A percentile compares a stretch with the other conserved stretches of the same genome.
Evolutionary conservation across 1,140 invertebrate genomes (phyloP).

Genomic region (Heliconius hewitsoni): DNA sequence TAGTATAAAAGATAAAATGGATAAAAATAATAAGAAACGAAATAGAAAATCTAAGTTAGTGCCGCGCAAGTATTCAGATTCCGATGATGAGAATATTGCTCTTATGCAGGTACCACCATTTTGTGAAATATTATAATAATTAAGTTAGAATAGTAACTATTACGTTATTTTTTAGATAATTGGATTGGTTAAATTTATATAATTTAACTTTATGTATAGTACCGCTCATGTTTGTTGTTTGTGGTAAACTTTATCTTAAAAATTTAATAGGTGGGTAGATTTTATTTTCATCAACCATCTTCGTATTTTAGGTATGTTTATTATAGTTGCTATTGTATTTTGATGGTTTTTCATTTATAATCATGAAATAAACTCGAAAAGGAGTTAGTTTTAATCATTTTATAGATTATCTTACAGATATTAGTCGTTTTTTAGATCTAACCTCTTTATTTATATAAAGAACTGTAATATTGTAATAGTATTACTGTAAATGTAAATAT

Average conservation of each 20-base stretch:
- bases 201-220: neutral
- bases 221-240: neutral
- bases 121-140: conserved; percentile 31
- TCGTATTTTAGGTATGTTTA: neutral
- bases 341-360: neutral
- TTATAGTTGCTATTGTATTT: neutral
- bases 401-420: neutral
- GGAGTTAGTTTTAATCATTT: neutral
- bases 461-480: no score
- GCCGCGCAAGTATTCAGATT: conserved; percentile 37
- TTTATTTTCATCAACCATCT: neutral
- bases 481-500: no score
- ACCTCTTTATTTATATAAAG: neutral
- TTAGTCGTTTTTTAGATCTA: neutral
- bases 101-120: conserved; percentile 55
- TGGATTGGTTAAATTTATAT: no score
- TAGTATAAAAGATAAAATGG: conserved; percentile 29
- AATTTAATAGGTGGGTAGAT: neutral
- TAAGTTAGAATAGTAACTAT: neutral
- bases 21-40: conserved; percentile 38
- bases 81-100: conserved; percentile 42
- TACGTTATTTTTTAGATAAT: no score
- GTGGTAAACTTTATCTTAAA: neutral
- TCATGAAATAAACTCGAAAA: neutral
- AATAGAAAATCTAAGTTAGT: conserved; percentile 43